These are phyloP conservation scores for Leptosomus discolor DNA, from an alignment of 2,113 vertebrate genomes.

Conservation along the genomic window DNA sequence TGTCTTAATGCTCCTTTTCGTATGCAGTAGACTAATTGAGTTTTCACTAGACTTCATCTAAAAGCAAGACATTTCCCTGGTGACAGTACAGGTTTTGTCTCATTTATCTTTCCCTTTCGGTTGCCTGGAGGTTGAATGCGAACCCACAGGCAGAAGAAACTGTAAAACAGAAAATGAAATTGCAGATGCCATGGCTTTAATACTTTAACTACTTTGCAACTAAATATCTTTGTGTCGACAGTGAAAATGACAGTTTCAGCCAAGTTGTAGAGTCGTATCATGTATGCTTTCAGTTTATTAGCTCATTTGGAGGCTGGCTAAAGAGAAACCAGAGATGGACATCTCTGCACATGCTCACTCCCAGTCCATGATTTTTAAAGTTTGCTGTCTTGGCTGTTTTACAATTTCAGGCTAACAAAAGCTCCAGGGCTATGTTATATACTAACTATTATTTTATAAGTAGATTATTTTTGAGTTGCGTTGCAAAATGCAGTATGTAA, in stretches of 20 bases:
- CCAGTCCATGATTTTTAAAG: constrained; percentile 37
- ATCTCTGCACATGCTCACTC: constrained; percentile 61
- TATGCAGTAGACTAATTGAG: neutral
- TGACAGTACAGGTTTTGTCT: neutral
- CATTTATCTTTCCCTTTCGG: neutral
- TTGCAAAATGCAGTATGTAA: neutral
- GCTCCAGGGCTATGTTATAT: neutral
- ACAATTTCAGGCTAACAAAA: constrained; percentile 46
- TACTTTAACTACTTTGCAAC: constrained; percentile 4
- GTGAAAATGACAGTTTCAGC: constrained; percentile 29
- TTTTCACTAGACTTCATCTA: neutral
- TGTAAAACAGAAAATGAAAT: constrained; percentile 41
- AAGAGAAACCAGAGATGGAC: constrained; percentile 62
- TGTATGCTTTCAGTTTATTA: constrained; percentile 65
- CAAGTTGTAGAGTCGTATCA: constrained; percentile 39
- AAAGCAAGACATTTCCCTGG: neutral
- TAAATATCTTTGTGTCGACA: constrained; percentile 6
- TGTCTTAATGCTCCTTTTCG: neutral
- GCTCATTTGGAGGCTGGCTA: constrained; percentile 53
- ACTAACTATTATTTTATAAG: neutral
- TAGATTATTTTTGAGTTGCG: neutral
- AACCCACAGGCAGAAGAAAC: neutral
- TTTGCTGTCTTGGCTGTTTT: constrained; percentile 49
- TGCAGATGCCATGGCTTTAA: constrained; percentile 4
- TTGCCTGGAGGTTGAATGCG: neutral